A percentile compares a stretch with the other conserved stretches of the same genome.
Evolutionary conservation across 2,797 vertebrate species (phyloP).

Genomic region (Bovichtus variegatus): DNA sequence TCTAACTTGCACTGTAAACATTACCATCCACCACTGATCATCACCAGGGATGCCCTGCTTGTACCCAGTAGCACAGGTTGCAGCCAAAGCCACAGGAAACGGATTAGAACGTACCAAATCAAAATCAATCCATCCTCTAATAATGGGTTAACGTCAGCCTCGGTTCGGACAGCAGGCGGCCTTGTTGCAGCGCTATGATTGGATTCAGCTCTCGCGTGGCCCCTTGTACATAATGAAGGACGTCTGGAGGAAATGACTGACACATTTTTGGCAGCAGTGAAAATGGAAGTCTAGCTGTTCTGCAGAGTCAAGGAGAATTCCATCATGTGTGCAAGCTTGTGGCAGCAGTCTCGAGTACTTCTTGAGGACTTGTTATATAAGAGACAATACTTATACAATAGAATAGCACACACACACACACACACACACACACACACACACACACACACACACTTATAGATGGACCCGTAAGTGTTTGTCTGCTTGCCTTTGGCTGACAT

Average conservation of each 20-base stretch:
- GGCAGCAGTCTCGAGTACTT: constrained; percentile 24
- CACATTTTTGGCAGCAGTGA: constrained; percentile 60
- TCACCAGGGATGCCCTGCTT: background rate
- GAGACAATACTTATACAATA: constrained; percentile 19
- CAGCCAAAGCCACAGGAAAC: constrained; percentile 32
- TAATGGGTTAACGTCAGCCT: constrained; percentile 20
- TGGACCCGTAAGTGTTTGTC: constrained; percentile 23
- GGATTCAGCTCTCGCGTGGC: constrained; percentile 39
- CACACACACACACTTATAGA: too few relatives aligned
- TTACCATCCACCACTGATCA: constrained; percentile 11
- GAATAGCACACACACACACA: constrained; percentile 15
- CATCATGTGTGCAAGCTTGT: constrained; percentile 31
- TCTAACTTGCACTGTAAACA: background rate
- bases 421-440: constrained; percentile 7
- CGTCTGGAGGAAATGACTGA: constrained; percentile 59
- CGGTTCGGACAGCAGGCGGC: constrained; percentile 32
- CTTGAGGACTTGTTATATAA: constrained; percentile 36
- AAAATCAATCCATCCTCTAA: constrained; percentile 49
- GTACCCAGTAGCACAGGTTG: constrained; percentile 10
- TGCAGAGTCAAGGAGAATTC: constrained; percentile 61
- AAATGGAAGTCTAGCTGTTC: constrained; percentile 60
- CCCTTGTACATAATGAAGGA: constrained; percentile 58
- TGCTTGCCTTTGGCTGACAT: constrained; percentile 58
- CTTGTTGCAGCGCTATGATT: constrained; percentile 45
- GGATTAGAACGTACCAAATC: constrained; percentile 9